Evolutionary conservation across 2,113 vertebrate species (phyloP), one percentile per base, ranked within the genome.

Genomic region (Chrysochloris asiatica): DNA sequence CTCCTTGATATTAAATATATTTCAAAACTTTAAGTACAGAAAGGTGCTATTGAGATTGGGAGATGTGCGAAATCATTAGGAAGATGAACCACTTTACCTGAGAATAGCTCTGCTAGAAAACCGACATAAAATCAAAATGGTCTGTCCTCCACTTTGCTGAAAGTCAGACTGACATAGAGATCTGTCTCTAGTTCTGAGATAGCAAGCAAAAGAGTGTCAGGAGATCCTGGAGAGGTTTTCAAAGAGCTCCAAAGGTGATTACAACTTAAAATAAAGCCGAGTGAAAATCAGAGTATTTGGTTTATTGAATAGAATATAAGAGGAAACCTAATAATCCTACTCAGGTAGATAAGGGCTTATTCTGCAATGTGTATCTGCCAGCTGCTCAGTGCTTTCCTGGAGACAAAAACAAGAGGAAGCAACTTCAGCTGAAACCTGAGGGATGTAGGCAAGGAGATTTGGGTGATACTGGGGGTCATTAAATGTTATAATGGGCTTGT

Each of bases 391-490:
- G 71, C 65, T 28, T 36, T 54, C 48, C 17, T 24, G 30, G 43
- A 78, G 54, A 30, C 24, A 78, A 43, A 28, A 45, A 45, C n/a
- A 73, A 73, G 47, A 86, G 22, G 30, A 59, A 65, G 26, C 36
- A 30, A 76, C 59, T 83, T 91, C 81, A 93, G 38, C 30, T 63
- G 59, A 85, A 88, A 36, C 77, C 61, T 89, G 14, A 19, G 71
- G 41, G n/a, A 77, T 50, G 22, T 45, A 77, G 14, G 78, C 77
- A 79, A n/a, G n/a, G 56, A 85, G 77, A 82, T 77, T n/a, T 28
- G 30, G 19, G 77, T 30, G 61, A 56, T 41, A 10, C 7, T 3
- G 47, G 89, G 71, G 77, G n/a, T 86, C 72, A 83, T 59, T 83
- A 86, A 86, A 30, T 14, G 13, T 86, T 72, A 48, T 41, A 77